Conservation (phyloP, 2,113 vertebrate species). For the Psammodynastes pulverulentus region DNA sequence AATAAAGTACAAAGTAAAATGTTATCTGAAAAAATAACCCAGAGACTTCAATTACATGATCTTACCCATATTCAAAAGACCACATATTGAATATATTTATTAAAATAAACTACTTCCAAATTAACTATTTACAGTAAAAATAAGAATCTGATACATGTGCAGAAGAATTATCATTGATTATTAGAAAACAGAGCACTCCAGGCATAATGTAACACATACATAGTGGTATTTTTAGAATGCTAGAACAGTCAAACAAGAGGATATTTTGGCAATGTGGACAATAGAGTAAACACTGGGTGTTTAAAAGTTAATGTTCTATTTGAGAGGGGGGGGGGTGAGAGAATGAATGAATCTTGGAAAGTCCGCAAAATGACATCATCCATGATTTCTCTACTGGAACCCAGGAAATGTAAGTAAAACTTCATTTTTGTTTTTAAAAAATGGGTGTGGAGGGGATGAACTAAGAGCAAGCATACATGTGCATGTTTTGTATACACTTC, state of each 20-base stretch:
- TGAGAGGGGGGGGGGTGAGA: too few relatives aligned
- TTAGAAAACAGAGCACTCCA: constrained; percentile 51
- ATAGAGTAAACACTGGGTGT: constrained; percentile 41
- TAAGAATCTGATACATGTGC: constrained; percentile 64
- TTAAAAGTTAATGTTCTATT: constrained; percentile 35
- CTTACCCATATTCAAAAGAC: constrained; percentile 66
- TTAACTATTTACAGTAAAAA: constrained; percentile 74
- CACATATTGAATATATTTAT: constrained; percentile 74
- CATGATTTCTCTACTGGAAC: constrained; percentile 45
- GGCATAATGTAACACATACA: constrained; percentile 18
- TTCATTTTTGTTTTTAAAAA: constrained; percentile 4
- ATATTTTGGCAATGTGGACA: constrained; percentile 48
- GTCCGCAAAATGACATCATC: constrained; percentile 27
- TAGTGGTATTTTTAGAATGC: constrained; percentile 35
- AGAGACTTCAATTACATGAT: constrained; percentile 62
- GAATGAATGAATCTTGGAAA: constrained; percentile 11
- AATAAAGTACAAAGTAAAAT: constrained; percentile 50
- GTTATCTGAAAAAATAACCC: constrained; percentile 65
- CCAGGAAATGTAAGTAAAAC: constrained; percentile 45
- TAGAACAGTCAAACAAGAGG: constrained; percentile 20
- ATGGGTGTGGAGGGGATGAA: background rate
- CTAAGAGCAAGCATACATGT: constrained; percentile 41
- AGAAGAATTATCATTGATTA: constrained; percentile 36
- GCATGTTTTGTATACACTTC: constrained; percentile 21
- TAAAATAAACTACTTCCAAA: constrained; percentile 78